Conservation (phyloP, 2,113 vertebrate genomes). For the Gyps fulvus region DNA sequence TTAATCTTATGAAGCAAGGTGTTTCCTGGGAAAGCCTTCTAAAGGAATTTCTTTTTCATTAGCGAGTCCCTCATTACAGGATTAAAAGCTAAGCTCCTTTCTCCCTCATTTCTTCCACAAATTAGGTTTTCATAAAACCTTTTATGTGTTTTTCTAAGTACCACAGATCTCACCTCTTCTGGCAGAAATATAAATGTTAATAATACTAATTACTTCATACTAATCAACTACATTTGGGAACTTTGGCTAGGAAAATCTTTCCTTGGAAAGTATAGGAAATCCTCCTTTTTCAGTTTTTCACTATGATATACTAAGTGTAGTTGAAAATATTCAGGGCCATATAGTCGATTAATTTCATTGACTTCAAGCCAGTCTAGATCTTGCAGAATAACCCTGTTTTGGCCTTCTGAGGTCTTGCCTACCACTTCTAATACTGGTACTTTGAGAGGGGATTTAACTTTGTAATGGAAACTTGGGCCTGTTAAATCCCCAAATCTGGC, state of each 20-base stretch:
- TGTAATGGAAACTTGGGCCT: neutral
- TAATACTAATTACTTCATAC: neutral
- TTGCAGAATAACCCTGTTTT: neutral
- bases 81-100: conserved; percentile 56
- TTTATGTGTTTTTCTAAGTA: conserved; percentile 9
- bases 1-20: neutral
- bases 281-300: neutral
- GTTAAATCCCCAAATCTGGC: neutral
- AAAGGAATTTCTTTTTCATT: conserved; percentile 41
- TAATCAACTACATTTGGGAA: neutral
- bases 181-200: neutral
- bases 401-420: neutral
- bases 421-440: neutral
- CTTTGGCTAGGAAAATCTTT: neutral
- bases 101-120: conserved; percentile 19
- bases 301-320: neutral
- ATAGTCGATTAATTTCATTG: neutral
- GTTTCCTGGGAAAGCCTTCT: conserved; percentile 37
- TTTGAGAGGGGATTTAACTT: neutral
- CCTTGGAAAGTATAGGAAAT: neutral
- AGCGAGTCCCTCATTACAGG: conserved; percentile 13
- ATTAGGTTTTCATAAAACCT: conserved; percentile 17
- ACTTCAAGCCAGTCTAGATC: neutral
- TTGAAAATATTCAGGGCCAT: neutral
- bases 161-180: neutral